Conservation (phyloP, 2,797 vertebrate species). For the Acestrorhynchus altus region DNA sequence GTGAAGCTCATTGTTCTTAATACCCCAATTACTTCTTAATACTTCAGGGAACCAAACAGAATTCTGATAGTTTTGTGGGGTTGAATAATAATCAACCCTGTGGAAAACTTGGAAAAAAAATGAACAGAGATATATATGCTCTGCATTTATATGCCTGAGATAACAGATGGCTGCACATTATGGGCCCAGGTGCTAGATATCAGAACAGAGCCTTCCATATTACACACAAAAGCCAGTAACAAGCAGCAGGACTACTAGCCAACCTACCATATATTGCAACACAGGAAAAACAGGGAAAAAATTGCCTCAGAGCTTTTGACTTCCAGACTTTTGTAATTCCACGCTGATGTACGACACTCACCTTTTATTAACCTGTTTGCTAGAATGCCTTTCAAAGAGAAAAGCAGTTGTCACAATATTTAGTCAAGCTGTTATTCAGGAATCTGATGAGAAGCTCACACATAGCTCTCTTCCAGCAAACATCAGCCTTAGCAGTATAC, state of each 20-base stretch:
- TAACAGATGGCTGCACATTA: background rate
- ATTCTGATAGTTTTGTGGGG: too few species aligned
- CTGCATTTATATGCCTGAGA: background rate
- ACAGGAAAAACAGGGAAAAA: constrained; percentile 14
- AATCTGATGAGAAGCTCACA: background rate
- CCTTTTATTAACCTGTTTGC: constrained; percentile 25
- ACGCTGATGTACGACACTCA: background rate
- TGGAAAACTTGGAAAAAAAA: too few species aligned
- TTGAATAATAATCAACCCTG: too few species aligned
- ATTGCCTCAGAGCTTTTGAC: constrained; percentile 10
- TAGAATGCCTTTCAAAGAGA: constrained; percentile 7
- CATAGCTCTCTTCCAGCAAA: background rate
- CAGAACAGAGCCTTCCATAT: constrained; percentile 4
- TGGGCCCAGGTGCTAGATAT: background rate
- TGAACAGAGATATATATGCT: background rate
- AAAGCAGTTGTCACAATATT: constrained; percentile 32
- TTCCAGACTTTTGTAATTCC: background rate
- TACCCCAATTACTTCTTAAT: too few species aligned
- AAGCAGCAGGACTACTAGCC: background rate
- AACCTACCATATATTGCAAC: background rate
- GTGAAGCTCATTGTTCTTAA: too few species aligned
- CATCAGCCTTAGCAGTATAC: background rate
- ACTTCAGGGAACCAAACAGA: too few species aligned
- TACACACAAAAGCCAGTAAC: background rate
- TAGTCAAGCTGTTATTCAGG: constrained; percentile 19